phyloP scores from a whole-genome alignment of 2,888 invertebrate genomes.

The Anagyrus pseudococci region DNA sequence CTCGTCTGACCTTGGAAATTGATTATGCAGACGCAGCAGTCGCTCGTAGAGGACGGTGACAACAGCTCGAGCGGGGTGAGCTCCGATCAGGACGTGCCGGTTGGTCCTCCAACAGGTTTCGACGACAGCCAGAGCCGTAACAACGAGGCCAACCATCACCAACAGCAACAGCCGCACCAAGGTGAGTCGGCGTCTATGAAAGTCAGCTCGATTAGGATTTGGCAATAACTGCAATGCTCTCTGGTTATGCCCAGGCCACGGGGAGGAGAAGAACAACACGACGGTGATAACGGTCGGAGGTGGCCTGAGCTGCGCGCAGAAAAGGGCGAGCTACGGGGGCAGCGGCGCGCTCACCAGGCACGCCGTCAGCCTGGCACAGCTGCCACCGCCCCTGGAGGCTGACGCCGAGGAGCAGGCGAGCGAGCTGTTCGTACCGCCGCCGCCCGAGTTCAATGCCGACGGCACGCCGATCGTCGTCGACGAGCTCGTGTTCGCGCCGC shows the following conservation, averaged over 20 bases:
- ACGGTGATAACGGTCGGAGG: background rate
- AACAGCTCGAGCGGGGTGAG: constrained; percentile 89
- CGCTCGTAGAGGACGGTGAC: constrained; percentile 76
- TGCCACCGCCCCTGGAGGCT: constrained; percentile 80
- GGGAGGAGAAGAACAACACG: constrained; percentile 23
- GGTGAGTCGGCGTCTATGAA: constrained; percentile 5
- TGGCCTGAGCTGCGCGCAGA: constrained; percentile 9
- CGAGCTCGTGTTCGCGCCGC: constrained; percentile 79
- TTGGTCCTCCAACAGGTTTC: constrained; percentile 65
- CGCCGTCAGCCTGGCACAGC: constrained; percentile 78
- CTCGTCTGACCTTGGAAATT: no score
- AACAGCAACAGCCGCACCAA: constrained; percentile 21
- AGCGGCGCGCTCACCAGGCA: constrained; percentile 68
- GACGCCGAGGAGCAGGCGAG: constrained; percentile 74
- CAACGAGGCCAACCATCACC: constrained; percentile 57
- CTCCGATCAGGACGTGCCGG: constrained; percentile 79
- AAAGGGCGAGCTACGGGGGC: constrained; percentile 51
- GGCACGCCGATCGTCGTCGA: constrained; percentile 58
- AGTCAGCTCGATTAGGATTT: background rate
- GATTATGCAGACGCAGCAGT: constrained; percentile 57
- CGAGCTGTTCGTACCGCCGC: constrained; percentile 67
- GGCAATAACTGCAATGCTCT: background rate
- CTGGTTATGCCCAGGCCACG: constrained; percentile 1
- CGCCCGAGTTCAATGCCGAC: constrained; percentile 67
- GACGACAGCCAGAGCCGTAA: constrained; percentile 57